These are phyloP conservation scores for Sebastes trivittatus DNA, from an alignment of 2,797 vertebrate species.

Conservation along the genomic window DNA sequence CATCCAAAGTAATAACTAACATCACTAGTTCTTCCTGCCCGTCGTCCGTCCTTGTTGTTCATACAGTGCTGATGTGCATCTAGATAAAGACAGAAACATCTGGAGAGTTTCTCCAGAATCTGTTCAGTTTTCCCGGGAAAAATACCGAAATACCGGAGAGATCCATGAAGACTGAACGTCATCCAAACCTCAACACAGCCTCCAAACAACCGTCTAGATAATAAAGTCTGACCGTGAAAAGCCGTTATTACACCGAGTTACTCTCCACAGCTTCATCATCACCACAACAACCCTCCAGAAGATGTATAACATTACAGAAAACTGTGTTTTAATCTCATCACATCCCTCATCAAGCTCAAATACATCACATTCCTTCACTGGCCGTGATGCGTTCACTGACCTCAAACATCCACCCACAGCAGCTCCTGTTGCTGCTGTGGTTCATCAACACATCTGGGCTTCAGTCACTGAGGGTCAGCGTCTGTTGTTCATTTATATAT, in stretches of 20 bases:
- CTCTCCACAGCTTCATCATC: neutral
- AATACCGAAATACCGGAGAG: neutral
- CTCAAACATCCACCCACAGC: neutral
- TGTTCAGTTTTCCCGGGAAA: neutral
- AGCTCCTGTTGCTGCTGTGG: neutral
- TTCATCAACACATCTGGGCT: neutral
- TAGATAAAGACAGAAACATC: no score
- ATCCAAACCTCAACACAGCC: neutral
- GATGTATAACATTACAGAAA: no score
- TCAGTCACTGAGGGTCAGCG: neutral
- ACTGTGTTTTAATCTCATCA: neutral
- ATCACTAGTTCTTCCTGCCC: no score
- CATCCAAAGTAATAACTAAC: no score
- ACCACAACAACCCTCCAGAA: neutral
- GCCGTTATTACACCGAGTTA: neutral
- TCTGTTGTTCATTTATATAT: neutral
- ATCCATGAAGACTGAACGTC: neutral
- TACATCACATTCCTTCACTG: neutral
- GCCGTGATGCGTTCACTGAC: neutral
- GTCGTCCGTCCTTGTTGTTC: no score
- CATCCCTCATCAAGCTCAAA: no score
- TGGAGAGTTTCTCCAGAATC: neutral
- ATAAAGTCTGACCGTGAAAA: neutral
- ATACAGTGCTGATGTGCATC: no score
- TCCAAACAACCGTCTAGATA: neutral